A percentile compares a stretch with the other conserved stretches of the same genome.
These are phyloP conservation scores for Malthinus seriepunctatus DNA, from an alignment of 2,888 invertebrate genomes.

Conservation along the genomic window DNA sequence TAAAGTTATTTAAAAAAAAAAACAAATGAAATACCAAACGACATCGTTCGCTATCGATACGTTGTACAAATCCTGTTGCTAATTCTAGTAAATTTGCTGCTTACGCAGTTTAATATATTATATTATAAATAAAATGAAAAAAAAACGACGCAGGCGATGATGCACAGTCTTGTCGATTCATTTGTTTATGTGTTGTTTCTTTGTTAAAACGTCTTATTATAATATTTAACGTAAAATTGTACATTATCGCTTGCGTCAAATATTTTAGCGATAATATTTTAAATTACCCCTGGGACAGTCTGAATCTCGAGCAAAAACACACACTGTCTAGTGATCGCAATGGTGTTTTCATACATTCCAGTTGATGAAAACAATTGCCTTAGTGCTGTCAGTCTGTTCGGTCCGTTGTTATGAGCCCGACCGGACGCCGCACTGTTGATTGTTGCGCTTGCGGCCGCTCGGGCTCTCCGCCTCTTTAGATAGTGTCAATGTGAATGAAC, in stretches of 20 bases:
- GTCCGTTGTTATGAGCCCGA: slow-evolving; percentile 33
- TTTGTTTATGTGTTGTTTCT: slow-evolving; percentile 20
- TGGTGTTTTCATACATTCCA: slow-evolving; percentile 56
- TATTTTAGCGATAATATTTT: slow-evolving; percentile 21
- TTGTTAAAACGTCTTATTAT: slow-evolving; percentile 14
- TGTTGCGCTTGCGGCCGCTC: slow-evolving; percentile 36
- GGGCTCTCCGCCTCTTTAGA: slow-evolving; percentile 32
- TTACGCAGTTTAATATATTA: slow-evolving; percentile 37
- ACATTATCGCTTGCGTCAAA: slow-evolving; percentile 12
- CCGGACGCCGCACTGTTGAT: slow-evolving; percentile 36
- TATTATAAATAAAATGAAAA: slow-evolving; percentile 22
- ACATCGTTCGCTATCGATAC: slow-evolving; percentile 52
- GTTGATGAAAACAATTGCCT: slow-evolving; percentile 56
- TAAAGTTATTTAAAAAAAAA: slow-evolving; percentile 23
- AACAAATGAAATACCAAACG: slow-evolving; percentile 31
- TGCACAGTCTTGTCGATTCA: slow-evolving; percentile 10
- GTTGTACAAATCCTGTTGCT: slow-evolving; percentile 54
- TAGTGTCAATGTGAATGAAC: slow-evolving; percentile 47
- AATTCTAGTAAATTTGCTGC: slow-evolving; percentile 49
- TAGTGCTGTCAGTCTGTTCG: slow-evolving; percentile 50
- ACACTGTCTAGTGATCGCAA: slow-evolving; percentile 45
- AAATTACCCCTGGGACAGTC: slow-evolving; percentile 39
- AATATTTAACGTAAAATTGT: not conserved
- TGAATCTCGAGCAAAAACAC: slow-evolving; percentile 37
- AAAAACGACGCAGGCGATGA: slow-evolving; percentile 12